Evolutionary conservation across 2,113 vertebrate species (phyloP).

Genomic region (Murina feae): DNA sequence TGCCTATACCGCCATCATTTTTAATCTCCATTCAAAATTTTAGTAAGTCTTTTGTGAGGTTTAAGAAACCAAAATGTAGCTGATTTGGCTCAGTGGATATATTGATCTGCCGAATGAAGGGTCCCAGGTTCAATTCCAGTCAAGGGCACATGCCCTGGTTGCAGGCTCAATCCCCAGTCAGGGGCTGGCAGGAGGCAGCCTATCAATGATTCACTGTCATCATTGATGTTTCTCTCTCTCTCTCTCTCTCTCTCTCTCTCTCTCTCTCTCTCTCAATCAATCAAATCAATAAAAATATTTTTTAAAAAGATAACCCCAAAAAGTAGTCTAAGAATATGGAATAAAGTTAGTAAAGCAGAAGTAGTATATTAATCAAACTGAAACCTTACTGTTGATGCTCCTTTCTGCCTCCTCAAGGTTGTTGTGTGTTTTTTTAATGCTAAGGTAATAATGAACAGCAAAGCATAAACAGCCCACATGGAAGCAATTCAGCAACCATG

Average conservation of each 20-base stretch:
- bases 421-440: background rate
- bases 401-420: background rate
- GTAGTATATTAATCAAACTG: background rate
- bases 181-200: background rate
- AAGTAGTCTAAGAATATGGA: background rate
- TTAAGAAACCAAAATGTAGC: background rate
- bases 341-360: constrained; percentile 6
- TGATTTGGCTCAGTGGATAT: background rate
- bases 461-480: background rate
- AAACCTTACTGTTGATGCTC: background rate
- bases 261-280: background rate
- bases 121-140: background rate
- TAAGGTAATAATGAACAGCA: background rate
- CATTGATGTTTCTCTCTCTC: background rate
- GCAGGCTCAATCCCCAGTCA: background rate
- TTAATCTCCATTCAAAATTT: too few relatives aligned
- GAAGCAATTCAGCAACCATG: background rate
- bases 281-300: background rate
- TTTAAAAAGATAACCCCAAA: too few relatives aligned
- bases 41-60: background rate
- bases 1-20: too few relatives aligned
- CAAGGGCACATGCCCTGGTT: background rate
- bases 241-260: background rate
- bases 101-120: too few relatives aligned
- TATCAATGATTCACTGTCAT: background rate